Conservation (phyloP, 1,140 invertebrate species). For the Schlechtendalia chinensis region DNA sequence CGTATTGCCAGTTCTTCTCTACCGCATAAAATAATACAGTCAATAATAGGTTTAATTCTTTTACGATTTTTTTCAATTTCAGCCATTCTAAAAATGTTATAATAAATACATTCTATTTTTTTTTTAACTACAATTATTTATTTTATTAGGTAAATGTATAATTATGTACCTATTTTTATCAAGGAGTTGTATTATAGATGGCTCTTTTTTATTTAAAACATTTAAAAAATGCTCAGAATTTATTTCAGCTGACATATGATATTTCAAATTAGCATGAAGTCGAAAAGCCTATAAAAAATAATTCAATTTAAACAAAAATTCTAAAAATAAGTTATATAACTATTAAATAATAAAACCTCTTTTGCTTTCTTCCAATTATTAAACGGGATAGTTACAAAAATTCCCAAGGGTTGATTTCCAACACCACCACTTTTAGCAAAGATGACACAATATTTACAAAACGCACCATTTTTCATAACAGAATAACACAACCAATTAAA, state of each 20-base stretch:
- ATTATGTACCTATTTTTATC: neutral
- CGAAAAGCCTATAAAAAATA: neutral
- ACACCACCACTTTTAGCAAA: neutral
- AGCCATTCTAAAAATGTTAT: no score
- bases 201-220: neutral
- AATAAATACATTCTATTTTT: no score
- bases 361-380: neutral
- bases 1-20: conserved; percentile 11
- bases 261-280: neutral
- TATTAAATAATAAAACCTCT: neutral
- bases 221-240: conserved; percentile 3
- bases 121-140: no score
- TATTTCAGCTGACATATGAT: neutral
- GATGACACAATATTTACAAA: neutral
- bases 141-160: conserved; percentile 1
- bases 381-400: neutral
- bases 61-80: no score
- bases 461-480: neutral
- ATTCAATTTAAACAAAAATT: neutral
- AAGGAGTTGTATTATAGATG: neutral
- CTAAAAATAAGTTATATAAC: neutral
- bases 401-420: neutral
- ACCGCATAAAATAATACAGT: conserved; percentile 53
- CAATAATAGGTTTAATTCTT: no score
- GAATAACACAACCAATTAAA: neutral